Percentiles rank a stretch among this genome's conserved stretches.
phyloP scores from a whole-genome alignment of 2,888 invertebrate genomes.

The Euzetes globulus region DNA sequence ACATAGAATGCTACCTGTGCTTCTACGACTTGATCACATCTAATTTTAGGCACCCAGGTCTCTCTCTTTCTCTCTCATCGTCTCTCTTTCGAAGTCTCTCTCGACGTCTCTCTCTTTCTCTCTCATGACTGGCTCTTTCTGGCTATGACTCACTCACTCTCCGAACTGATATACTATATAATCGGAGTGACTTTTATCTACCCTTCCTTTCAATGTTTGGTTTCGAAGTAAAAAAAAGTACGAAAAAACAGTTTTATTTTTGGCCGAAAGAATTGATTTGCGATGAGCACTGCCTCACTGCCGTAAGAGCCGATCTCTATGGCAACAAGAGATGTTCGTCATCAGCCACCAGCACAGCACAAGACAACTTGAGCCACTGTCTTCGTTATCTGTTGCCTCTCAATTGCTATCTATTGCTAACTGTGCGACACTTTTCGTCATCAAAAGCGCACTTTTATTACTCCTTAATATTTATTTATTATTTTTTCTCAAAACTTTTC shows the following conservation, averaged over 20 bases:
- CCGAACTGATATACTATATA: neutral
- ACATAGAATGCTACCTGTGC: neutral
- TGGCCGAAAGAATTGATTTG: neutral
- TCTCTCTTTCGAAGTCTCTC: neutral
- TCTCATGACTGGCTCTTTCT: neutral
- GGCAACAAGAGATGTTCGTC: conserved; percentile 14
- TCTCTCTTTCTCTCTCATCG: neutral
- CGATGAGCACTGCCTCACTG: neutral
- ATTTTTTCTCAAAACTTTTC: no score
- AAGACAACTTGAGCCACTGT: no score
- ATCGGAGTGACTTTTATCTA: neutral
- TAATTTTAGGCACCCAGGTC: neutral
- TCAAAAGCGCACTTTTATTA: neutral
- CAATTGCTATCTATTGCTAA: neutral
- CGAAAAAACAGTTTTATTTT: neutral
- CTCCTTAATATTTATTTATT: neutral
- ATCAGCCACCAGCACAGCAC: neutral
- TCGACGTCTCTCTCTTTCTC: neutral
- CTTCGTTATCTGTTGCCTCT: conserved; percentile 14
- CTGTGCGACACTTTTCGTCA: neutral
- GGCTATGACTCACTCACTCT: neutral
- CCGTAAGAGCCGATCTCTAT: neutral
- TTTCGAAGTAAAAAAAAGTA: neutral
- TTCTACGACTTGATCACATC: neutral
- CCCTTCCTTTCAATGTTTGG: neutral